These are phyloP conservation scores for Florisuga fusca DNA, from an alignment of 2,797 vertebrate genomes.

Conservation along the genomic window DNA sequence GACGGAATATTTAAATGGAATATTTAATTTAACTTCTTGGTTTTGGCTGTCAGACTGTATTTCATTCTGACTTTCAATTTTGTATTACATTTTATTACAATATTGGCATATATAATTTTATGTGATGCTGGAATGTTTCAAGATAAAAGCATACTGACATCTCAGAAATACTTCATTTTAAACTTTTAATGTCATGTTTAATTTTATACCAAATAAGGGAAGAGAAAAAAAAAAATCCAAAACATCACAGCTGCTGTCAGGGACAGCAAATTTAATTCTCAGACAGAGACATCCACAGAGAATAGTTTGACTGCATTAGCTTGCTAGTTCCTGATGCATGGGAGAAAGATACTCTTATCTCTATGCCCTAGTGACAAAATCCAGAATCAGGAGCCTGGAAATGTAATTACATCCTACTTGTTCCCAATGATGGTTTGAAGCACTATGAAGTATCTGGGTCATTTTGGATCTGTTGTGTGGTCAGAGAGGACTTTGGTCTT, in stretches of 20 bases:
- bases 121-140: not conserved
- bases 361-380: not conserved
- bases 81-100: conserved; percentile 9
- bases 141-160: conserved; percentile 20
- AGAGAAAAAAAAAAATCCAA: not conserved
- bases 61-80: conserved; percentile 32
- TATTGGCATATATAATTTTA: not conserved
- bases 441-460: not conserved
- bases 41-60: not conserved
- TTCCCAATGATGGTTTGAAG: not conserved
- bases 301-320: not conserved
- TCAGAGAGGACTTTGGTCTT: not conserved
- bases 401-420: not conserved
- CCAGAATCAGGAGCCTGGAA: not conserved
- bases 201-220: not conserved
- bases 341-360: not conserved
- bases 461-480: not conserved
- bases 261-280: not conserved
- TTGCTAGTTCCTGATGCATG: not conserved
- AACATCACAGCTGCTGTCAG: not conserved
- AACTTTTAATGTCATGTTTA: not conserved
- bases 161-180: conserved; percentile 7
- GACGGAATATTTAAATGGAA: not conserved
- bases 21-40: conserved; percentile 1
- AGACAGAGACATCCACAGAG: not conserved